Base-by-base conservation (phyloP, 2,888 invertebrate genomes). In the Acleris sparsana region DNA sequence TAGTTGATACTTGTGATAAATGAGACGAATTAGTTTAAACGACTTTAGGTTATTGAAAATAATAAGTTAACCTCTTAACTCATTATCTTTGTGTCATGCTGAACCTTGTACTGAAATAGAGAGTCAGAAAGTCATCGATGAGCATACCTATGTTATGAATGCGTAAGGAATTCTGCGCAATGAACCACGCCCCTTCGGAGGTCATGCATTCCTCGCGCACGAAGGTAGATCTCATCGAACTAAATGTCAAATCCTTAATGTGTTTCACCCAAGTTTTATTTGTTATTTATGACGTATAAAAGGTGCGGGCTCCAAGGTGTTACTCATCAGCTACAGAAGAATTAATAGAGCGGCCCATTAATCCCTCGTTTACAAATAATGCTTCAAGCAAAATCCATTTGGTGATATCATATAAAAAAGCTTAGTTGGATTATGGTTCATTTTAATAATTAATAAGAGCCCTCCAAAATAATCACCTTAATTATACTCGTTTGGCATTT, bases 31-130 rank as follows among this genome's bases (percentile, higher is more conserved):
- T 66, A 52, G 56, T 62, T 46, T 62, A 11, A 17, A 53, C 51
- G 63, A 33, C 39, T 33, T 59, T 64, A 39, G 13, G 61, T 57
- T 57, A 62, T 66, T 62, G 65, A 65, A 65, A 51, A 33, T 60
- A 44, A 56, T 56, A 29, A 18, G 52, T 61, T 52, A 60, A 59
- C 55, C 55, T 60, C 55, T 60, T 65, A 60, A 51, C 11, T 43
- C 18, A 43, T 55, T 55, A 43, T n/a, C 39, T 20, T 55, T 43
- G 43, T 55, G 17, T 16, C 13, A 17, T 22, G 43, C 29, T 1
- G 55, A 55, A 43, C 16, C 16, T 55, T 55, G 20, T n/a, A 20
- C 20, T 43, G 43, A 16, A 43, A 13, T 20, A 6, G 48, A 55
- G 39, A 59, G 53, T 43, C 17, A 17, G 17, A 25, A 16, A 39